Base-by-base conservation (phyloP, 2,113 vertebrate genomes). In the Trematocara unimaculatum region DNA sequence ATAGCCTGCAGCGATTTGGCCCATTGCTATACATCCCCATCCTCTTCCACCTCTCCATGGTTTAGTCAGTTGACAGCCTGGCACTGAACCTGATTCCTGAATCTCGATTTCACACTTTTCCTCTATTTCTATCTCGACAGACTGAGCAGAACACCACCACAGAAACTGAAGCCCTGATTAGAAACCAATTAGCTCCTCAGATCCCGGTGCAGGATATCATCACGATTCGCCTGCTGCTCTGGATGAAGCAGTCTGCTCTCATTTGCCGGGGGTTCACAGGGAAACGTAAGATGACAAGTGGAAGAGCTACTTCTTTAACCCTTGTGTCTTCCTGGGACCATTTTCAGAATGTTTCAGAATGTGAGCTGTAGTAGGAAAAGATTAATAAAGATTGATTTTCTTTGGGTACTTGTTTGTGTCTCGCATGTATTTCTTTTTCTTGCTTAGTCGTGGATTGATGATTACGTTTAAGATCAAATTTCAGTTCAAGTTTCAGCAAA, bases 161-260 rank as follows among this genome's bases (percentile, higher is more conserved):
- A 42, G 54, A 88, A 92, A 56, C 67, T 29, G 86, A 78, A 47
- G 87, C 90, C 82, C 90, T 93, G 92, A 94, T 94, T 92, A 95
- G 88, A 92, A 93, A 93, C 78, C 93, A 94, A 93, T 95, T 93
- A 93, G 91, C 91, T 83, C 77, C 74, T 58, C 53, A 72, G 86
- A 92, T 93, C 86, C 80, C 4, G 17, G 40, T 54, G 90, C 78
- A 54, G 80, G 81, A 67, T 60, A 62, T 87, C 87, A 82, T 79
- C 74, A 56, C 1, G 23, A 82, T 78, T 84, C 11, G 33, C 38
- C 81, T 87, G 67, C 26, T 35, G 87, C 82, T 89, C 77, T 3
- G 51, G 92, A 74, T 56, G 9, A 72, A 14, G 79, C 78, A 40
- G 42, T 38, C 83, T 85, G 80, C 81, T 89, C 85, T 83, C 56